Conservation (phyloP, 2,888 invertebrate species). For the Drosophila pseudotakahashii region DNA sequence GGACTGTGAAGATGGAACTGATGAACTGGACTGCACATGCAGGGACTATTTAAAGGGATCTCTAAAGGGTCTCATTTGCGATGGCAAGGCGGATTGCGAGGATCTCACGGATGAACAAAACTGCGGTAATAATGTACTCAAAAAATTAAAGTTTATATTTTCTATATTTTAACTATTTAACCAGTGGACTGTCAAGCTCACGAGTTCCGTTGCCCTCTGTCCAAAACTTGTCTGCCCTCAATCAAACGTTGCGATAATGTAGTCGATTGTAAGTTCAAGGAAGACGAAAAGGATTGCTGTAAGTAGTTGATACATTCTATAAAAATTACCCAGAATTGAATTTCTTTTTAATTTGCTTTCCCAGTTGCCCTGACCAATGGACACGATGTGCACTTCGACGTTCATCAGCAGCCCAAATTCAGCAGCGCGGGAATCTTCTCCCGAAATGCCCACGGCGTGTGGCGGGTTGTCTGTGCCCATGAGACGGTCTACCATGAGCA, state of each 20-base stretch:
- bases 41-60: conserved; percentile 87
- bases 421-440: conserved; percentile 88
- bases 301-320: conserved; percentile 59
- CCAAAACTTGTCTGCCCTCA: conserved; percentile 87
- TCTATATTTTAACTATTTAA: conserved; percentile 45
- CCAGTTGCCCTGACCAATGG: conserved; percentile 87
- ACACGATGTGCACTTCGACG: conserved; percentile 86
- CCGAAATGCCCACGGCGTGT: conserved; percentile 86
- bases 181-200: conserved; percentile 86
- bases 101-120: conserved; percentile 90
- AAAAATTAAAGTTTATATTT: neutral
- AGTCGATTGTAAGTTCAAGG: conserved; percentile 88
- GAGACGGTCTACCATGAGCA: conserved; percentile 74
- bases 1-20: conserved; percentile 93
- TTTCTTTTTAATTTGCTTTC: neutral
- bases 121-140: conserved; percentile 86
- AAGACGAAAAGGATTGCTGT: conserved; percentile 93
- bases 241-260: conserved; percentile 88
- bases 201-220: conserved; percentile 88
- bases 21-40: conserved; percentile 90
- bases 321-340: too few species aligned
- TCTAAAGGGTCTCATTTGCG: conserved; percentile 88
- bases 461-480: conserved; percentile 88
- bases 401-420: conserved; percentile 87
- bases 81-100: conserved; percentile 90